phyloP scores from a whole-genome alignment of 1,140 invertebrate genomes.

The Zaprionus kolodkinae region DNA sequence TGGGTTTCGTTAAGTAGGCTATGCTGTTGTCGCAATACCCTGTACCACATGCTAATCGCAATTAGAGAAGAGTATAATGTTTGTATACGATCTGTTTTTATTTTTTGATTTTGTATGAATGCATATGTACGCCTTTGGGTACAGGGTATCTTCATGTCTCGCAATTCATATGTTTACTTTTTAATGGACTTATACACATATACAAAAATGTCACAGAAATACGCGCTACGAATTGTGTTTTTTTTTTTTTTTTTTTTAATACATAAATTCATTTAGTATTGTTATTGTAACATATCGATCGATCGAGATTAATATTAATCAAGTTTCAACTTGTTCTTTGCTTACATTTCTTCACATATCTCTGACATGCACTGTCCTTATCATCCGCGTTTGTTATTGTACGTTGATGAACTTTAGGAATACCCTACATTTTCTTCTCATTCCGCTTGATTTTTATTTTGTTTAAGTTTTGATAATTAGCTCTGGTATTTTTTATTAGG shows the following conservation, averaged over 20 bases:
- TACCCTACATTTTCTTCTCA: background rate
- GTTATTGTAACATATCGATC: conserved; percentile 46
- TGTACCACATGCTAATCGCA: background rate
- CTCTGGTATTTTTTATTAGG: background rate
- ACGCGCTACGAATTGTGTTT: conserved; percentile 5
- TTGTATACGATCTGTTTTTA: background rate
- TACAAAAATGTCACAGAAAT: conserved; percentile 32
- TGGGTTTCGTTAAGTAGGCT: conserved; percentile 9
- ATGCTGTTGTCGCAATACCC: background rate
- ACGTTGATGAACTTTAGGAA: background rate
- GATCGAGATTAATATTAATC: conserved; percentile 33
- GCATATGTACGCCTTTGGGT: background rate
- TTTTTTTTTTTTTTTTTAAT: conserved; percentile 40
- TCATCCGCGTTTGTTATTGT: conserved; percentile 14
- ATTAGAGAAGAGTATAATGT: background rate
- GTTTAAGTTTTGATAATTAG: background rate
- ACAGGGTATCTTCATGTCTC: background rate
- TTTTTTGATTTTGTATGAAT: background rate
- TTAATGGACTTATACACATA: conserved; percentile 25
- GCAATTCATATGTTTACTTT: background rate
- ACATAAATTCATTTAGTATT: conserved; percentile 53
- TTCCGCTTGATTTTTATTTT: background rate
- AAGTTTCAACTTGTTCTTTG: too few species aligned
- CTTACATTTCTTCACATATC: conserved; percentile 1
- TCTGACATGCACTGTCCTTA: background rate